Percentiles rank a stretch among this genome's conserved stretches.
Conservation (phyloP, 2,888 invertebrate species). For the Nebria brevicollis region DNA sequence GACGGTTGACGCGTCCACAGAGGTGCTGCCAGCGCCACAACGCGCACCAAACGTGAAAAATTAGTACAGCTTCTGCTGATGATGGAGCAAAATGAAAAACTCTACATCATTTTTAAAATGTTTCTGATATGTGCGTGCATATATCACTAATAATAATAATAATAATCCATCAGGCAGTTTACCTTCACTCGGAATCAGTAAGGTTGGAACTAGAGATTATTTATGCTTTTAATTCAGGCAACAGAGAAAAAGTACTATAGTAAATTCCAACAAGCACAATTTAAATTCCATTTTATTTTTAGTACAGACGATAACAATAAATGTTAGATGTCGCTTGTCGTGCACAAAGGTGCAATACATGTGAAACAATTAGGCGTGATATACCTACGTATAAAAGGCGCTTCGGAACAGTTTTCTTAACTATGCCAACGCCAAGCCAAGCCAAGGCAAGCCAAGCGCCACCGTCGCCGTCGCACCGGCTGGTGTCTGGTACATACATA, state of each 20-base stretch:
- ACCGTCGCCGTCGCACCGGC: neutral
- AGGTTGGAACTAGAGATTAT: too few relatives aligned
- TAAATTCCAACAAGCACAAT: neutral
- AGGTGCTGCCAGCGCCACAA: conserved; percentile 21
- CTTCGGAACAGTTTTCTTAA: conserved; percentile 10
- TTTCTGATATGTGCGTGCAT: neutral
- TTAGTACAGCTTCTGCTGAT: conserved; percentile 28
- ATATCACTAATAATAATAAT: neutral
- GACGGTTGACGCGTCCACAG: conserved; percentile 32
- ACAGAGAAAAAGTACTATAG: neutral
- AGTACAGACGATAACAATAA: neutral
- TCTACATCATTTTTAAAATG: conserved; percentile 16
- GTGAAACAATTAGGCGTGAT: conserved; percentile 41
- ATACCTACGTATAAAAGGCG: conserved; percentile 6
- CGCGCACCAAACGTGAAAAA: conserved; percentile 35
- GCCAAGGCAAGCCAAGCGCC: neutral
- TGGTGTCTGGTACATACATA: conserved; percentile 10
- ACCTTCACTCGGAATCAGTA: neutral
- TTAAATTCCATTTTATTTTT: neutral
- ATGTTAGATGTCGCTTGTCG: conserved; percentile 1
- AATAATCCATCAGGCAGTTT: neutral
- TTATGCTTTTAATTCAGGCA: neutral
- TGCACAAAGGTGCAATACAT: conserved; percentile 41
- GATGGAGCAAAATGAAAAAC: conserved; percentile 11
- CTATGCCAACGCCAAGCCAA: neutral